Evolutionary conservation across 2,113 vertebrate species (phyloP).

Genomic region (Etia nguti): DNA sequence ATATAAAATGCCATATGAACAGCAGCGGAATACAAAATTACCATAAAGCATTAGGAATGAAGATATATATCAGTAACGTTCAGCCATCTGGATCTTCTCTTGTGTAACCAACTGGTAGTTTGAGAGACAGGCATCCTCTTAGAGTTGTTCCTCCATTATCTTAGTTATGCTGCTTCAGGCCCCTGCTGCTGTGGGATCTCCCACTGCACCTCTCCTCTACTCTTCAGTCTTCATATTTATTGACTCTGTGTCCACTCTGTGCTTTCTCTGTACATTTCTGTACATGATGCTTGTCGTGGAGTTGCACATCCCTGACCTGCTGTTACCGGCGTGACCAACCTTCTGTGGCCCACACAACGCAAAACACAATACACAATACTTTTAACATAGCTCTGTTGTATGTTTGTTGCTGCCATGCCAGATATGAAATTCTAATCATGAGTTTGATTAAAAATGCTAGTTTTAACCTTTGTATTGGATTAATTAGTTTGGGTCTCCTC

Average conservation of each 20-base stretch:
- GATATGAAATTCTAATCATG: not conserved
- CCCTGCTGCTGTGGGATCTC: not conserved
- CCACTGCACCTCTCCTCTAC: rapidly evolving
- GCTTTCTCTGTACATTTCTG: not conserved
- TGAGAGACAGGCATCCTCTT: not conserved
- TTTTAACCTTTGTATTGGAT: not conserved
- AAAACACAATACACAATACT: not conserved
- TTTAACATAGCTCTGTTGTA: not conserved
- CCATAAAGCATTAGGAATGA: not conserved
- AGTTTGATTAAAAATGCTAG: not conserved
- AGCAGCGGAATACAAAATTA: not conserved
- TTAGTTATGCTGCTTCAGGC: not conserved
- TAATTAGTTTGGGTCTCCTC: not conserved
- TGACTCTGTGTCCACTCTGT: not conserved
- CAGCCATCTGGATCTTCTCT: not conserved
- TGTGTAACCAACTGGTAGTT: not conserved
- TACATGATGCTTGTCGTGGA: not conserved
- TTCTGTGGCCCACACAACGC: not conserved
- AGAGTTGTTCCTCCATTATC: not conserved
- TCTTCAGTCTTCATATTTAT: not conserved
- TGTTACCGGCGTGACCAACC: rapidly evolving
- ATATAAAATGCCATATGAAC: not conserved
- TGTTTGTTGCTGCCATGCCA: not conserved
- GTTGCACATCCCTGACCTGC: not conserved
- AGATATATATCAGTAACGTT: not conserved